Percentiles rank a stretch among this genome's conserved stretches.
phyloP scores from a whole-genome alignment of 2,113 vertebrate species.

The Oxygymnocypris stewartii region DNA sequence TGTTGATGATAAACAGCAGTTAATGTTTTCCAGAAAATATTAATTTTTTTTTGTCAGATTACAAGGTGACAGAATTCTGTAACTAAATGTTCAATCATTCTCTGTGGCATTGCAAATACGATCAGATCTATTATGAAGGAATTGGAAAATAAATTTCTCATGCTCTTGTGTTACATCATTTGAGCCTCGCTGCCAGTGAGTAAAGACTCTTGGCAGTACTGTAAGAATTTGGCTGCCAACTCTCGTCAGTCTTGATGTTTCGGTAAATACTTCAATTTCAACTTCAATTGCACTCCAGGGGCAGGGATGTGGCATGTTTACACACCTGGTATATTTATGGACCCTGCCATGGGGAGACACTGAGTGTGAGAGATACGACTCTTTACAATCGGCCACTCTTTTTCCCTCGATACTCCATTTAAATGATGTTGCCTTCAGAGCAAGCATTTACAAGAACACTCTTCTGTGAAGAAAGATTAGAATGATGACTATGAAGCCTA shows the following conservation, averaged over 20 bases:
- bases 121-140: background rate
- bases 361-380: background rate
- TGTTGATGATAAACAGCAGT: background rate
- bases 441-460: conserved; percentile 7
- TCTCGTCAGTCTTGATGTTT: background rate
- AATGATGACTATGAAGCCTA: background rate
- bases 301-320: conserved; percentile 37
- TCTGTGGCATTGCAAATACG: too few species aligned
- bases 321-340: conserved; percentile 50
- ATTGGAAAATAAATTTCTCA: background rate
- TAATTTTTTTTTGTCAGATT: background rate
- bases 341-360: background rate
- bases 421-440: background rate
- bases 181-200: conserved; percentile 1
- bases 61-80: background rate
- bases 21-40: background rate
- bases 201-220: conserved; percentile 7
- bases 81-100: background rate
- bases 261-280: background rate
- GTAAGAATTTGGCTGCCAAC: background rate
- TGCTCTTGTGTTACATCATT: conserved; percentile 9
- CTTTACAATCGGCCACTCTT: conserved; percentile 11
- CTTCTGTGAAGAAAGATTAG: background rate
- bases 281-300: too few species aligned
- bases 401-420: conserved; percentile 1